Conservation (phyloP, 2,888 invertebrate species). For the Conistra vaccinii region DNA sequence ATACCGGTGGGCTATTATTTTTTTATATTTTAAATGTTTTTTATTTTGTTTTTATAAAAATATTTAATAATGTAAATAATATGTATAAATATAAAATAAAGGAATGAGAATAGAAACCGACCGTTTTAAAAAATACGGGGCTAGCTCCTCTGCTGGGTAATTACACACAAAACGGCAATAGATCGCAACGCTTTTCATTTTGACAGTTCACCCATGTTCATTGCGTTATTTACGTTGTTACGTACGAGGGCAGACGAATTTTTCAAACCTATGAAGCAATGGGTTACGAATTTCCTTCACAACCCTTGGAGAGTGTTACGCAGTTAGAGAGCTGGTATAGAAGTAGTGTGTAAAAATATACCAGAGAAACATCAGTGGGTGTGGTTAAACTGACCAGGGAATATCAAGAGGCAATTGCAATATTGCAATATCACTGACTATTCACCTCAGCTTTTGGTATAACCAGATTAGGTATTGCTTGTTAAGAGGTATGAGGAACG, state of each 20-base stretch:
- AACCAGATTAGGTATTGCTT: too few species aligned
- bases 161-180: neutral
- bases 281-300: neutral
- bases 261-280: neutral
- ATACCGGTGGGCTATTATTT: too few species aligned
- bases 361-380: neutral
- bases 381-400: neutral
- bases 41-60: too few species aligned
- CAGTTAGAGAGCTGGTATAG: neutral
- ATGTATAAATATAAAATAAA: too few species aligned
- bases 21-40: too few species aligned
- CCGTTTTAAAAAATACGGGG: too few species aligned
- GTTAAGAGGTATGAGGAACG: too few species aligned
- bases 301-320: neutral
- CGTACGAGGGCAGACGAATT: too few species aligned
- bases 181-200: neutral
- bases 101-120: too few species aligned
- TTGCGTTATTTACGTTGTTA: too few species aligned
- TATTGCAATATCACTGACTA: neutral
- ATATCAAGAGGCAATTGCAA: neutral
- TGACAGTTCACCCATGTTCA: neutral
- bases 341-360: neutral
- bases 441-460: neutral
- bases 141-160: neutral
- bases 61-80: too few species aligned